Conservation (phyloP, 1,140 invertebrate genomes). For the Apis florea region DNA sequence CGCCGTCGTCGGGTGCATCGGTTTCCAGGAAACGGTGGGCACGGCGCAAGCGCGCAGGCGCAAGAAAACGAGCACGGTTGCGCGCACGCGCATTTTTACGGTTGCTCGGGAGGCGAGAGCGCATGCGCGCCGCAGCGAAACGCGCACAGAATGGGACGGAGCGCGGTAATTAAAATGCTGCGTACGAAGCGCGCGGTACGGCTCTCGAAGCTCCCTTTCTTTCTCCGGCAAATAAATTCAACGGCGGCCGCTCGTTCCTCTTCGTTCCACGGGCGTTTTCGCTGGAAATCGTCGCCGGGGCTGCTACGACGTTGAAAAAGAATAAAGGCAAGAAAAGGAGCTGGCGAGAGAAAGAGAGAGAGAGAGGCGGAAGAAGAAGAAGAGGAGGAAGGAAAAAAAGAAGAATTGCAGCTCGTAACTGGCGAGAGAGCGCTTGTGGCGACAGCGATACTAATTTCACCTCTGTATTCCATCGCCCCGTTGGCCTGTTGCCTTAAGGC, state of each 20-base stretch:
- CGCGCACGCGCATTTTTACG: slow-evolving; percentile 39
- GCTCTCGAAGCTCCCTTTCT: slow-evolving; percentile 39
- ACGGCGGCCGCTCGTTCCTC: slow-evolving; percentile 24
- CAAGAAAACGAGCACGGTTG: slow-evolving; percentile 18
- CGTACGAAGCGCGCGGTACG: slow-evolving; percentile 39
- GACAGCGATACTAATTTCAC: slow-evolving; percentile 68
- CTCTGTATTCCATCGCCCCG: slow-evolving; percentile 64
- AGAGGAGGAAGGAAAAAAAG: slow-evolving; percentile 10
- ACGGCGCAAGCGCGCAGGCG: slow-evolving; percentile 3
- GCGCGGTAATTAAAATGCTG: slow-evolving; percentile 54
- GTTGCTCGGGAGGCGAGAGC: slow-evolving; percentile 9
- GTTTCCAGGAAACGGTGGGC: slow-evolving; percentile 13
- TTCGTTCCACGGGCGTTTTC: slow-evolving; percentile 37
- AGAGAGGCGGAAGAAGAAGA: neutral
- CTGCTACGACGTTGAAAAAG: slow-evolving; percentile 15
- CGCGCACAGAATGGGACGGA: slow-evolving; percentile 37
- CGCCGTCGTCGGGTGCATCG: neutral
- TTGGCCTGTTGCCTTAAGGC: slow-evolving; percentile 54
- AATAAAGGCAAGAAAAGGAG: slow-evolving; percentile 9
- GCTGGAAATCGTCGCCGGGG: slow-evolving; percentile 38
- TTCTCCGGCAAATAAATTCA: slow-evolving; percentile 49
- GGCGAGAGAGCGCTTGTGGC: slow-evolving; percentile 47
- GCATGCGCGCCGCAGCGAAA: slow-evolving; percentile 19
- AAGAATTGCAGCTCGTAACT: slow-evolving; percentile 50
- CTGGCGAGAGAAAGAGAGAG: neutral